These are phyloP conservation scores for Sesia bembeciformis DNA, from an alignment of 2,888 invertebrate genomes.

Conservation along the genomic window DNA sequence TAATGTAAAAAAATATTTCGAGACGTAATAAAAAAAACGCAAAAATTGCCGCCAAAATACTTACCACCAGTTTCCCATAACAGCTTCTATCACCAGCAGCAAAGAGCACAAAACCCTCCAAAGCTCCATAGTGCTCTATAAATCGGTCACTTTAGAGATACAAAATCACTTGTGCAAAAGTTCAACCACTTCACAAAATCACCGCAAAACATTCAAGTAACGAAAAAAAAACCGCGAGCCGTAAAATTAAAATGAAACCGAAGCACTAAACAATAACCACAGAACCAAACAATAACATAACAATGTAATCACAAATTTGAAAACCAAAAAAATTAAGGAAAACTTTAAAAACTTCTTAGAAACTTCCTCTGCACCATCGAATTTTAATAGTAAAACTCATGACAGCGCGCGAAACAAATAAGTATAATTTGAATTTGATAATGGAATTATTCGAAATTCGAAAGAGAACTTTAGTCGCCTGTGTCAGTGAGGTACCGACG, in stretches of 20 bases:
- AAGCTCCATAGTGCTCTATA: slow-evolving; percentile 50
- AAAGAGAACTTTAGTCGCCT: slow-evolving; percentile 35
- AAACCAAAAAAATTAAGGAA: slow-evolving; percentile 35
- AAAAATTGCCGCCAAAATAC: slow-evolving; percentile 14
- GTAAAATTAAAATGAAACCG: slow-evolving; percentile 27
- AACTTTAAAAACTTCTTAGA: slow-evolving; percentile 23
- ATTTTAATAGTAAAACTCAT: slow-evolving; percentile 30
- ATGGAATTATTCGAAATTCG: slow-evolving; percentile 32
- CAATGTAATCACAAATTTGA: slow-evolving; percentile 41
- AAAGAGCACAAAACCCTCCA: slow-evolving; percentile 54
- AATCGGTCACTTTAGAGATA: slow-evolving; percentile 21
- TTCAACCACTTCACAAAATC: slow-evolving; percentile 20
- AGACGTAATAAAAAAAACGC: no score
- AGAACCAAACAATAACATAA: slow-evolving; percentile 37
- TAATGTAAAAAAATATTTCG: no score
- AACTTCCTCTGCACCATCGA: slow-evolving; percentile 18
- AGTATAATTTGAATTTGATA: slow-evolving; percentile 10
- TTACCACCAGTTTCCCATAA: slow-evolving; percentile 65
- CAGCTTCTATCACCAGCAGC: slow-evolving; percentile 47
- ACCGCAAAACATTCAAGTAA: slow-evolving; percentile 17
- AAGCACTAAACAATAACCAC: slow-evolving; percentile 44
- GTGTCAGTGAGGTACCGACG: slow-evolving; percentile 21
- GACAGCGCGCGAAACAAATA: slow-evolving; percentile 19
- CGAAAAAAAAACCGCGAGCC: slow-evolving; percentile 10
- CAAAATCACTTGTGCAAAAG: slow-evolving; percentile 13